Conservation (phyloP, 2,113 vertebrate genomes). For the Eublepharis macularius region DNA sequence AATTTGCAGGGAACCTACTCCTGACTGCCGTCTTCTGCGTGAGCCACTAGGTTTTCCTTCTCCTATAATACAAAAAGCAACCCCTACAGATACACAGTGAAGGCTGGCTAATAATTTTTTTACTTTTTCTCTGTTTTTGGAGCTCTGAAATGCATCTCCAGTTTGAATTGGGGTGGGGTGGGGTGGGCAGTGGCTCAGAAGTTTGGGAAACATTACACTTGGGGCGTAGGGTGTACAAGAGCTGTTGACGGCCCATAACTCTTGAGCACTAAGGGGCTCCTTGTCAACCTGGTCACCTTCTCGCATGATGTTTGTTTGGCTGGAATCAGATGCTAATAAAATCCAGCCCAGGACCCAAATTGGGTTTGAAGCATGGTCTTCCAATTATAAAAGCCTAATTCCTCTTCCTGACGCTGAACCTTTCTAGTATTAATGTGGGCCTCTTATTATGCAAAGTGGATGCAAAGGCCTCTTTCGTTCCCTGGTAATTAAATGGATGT, state of each 20-base stretch:
- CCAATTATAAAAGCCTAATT: conserved; percentile 66
- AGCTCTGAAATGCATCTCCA: not conserved
- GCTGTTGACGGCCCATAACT: not conserved
- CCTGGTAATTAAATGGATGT: conserved; percentile 85
- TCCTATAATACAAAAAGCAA: too few species aligned
- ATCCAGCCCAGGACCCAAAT: conserved; percentile 53
- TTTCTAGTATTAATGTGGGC: conserved; percentile 55
- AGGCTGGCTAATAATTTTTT: too few species aligned
- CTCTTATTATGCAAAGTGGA: conserved; percentile 71
- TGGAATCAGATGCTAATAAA: conserved; percentile 70
- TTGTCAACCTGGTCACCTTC: conserved; percentile 43
- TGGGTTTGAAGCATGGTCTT: conserved; percentile 55
- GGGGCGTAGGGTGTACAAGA: too few species aligned
- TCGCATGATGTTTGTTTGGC: conserved; percentile 61
- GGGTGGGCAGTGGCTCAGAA: not conserved
- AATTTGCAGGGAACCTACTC: too few species aligned
- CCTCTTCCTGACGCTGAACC: conserved; percentile 60
- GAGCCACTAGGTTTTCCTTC: not conserved
- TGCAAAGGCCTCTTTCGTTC: conserved; percentile 73
- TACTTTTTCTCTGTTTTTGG: too few species aligned
- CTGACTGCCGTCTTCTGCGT: too few species aligned
- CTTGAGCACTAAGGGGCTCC: not conserved
- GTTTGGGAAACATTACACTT: not conserved
- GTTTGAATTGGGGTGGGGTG: not conserved
- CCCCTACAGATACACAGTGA: too few species aligned